Base-by-base conservation (phyloP, 2,888 invertebrate species). In the Eledone cirrhosa region DNA sequence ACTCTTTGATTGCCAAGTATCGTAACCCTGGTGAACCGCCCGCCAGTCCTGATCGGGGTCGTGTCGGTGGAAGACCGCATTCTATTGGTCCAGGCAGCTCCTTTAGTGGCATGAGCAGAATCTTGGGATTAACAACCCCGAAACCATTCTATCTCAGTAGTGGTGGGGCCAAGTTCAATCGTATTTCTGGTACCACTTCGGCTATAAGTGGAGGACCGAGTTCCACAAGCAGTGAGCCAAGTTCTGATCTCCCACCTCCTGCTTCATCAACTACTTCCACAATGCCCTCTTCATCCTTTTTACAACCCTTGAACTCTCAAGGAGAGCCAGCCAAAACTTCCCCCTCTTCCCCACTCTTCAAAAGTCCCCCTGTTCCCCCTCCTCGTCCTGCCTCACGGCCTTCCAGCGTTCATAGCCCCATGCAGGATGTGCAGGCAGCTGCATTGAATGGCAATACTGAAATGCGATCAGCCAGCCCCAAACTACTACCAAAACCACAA, bases 1-100 rank as follows among this genome's bases (percentile, higher is more conserved):
- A 88, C 78, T 85, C 84, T 33, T 81, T 88, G 19, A 87, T 88
- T 53, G 86, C 87, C 24, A 88, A 88, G 78, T 88, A 88, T 76
- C 83, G 87, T 29, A 87, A 85, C 63, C 69, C 69, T 33, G 22
- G 33, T 69, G 33, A 69, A 3, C 29, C 31, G 27, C 14, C 7
- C n/a, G 27, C 22, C 22, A 33, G 22, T 33, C 33, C 69, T 24
- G 69, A 69, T 22, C 31, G 41, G 13, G 41, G 41, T 69, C 33
- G 33, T n/a, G n/a, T 33, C 31, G 29, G n/a, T 5, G 69, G 69
- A 69, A 31, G 69, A 0, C 69, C 69, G n/a, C 69, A 69, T 69
- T 69, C 69, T 33, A 33, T 69, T 24, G 69, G 69, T 13, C 69
- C 69, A 24, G 69, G 69, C 33, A 69, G 69, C 33, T 33, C 8